A percentile compares a stretch with the other conserved stretches of the same genome.
phyloP scores from a whole-genome alignment of 2,797 vertebrate species.

The Eurystomus glaucurus region DNA sequence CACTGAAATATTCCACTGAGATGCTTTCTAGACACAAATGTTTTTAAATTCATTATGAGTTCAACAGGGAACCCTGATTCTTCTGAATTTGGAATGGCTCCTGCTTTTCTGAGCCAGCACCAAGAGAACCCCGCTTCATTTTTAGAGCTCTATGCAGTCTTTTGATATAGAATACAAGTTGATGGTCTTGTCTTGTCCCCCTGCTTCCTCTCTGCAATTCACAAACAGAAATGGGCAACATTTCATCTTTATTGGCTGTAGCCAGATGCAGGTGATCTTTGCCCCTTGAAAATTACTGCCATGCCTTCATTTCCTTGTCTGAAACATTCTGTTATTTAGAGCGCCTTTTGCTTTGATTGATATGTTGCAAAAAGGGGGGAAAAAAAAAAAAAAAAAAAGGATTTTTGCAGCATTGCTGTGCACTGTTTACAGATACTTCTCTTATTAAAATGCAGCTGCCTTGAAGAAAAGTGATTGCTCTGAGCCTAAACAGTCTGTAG shows the following conservation, averaged over 20 bases:
- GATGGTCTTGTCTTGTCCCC: background rate
- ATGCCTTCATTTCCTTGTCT: background rate
- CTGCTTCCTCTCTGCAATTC: background rate
- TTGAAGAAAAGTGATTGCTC: background rate
- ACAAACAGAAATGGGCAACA: background rate
- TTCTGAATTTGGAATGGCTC: constrained; percentile 5
- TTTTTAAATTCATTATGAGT: background rate
- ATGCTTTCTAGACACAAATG: constrained; percentile 33
- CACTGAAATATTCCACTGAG: constrained; percentile 37
- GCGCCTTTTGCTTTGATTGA: background rate
- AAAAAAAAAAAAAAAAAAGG: background rate
- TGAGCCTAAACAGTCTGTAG: constrained; percentile 1
- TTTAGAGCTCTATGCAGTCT: background rate
- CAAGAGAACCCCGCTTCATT: constrained; percentile 1
- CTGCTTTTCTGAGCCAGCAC: constrained; percentile 31
- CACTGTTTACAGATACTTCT: constrained; percentile 19
- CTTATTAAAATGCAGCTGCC: constrained; percentile 17
- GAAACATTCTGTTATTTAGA: background rate
- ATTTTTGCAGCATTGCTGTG: background rate
- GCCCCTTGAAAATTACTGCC: background rate
- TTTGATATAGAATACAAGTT: constrained; percentile 3
- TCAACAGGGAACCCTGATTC: background rate
- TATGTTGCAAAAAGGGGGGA: background rate
- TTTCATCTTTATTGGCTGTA: constrained; percentile 23
- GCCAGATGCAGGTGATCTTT: constrained; percentile 24